Conservation (phyloP, 2,797 vertebrate genomes). For the Sciaenops ocellatus region DNA sequence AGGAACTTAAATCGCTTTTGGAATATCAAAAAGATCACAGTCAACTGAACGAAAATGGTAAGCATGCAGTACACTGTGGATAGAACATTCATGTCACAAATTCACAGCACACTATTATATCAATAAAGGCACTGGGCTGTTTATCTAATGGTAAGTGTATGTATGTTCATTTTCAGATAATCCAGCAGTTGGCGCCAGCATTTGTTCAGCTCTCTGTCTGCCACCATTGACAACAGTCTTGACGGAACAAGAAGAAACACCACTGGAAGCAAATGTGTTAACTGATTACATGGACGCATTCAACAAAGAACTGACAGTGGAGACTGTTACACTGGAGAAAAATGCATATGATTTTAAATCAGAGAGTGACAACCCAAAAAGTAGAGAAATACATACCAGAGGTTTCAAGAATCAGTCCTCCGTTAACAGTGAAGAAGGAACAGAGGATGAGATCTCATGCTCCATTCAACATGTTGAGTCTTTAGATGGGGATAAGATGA, state of each 20-base stretch:
- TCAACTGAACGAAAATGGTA: constrained; percentile 27
- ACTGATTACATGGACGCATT: constrained; percentile 41
- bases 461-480: background rate
- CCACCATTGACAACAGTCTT: background rate
- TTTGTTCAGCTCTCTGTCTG: constrained; percentile 20
- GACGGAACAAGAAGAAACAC: constrained; percentile 1
- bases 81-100: background rate
- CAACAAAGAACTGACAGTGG: constrained; percentile 18
- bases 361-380: background rate
- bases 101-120: background rate
- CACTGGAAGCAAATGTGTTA: constrained; percentile 24
- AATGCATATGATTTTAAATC: background rate
- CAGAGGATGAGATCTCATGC: background rate
- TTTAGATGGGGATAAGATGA: background rate
- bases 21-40: constrained; percentile 25
- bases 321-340: background rate
- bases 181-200: constrained; percentile 3
- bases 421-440: background rate
- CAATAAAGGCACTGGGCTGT: background rate
- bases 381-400: background rate
- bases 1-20: constrained; percentile 18
- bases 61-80: background rate
- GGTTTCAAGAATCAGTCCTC: constrained; percentile 6
- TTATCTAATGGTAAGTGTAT: background rate
- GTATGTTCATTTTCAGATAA: constrained; percentile 19